Percentiles rank a stretch among this genome's conserved stretches.
Evolutionary conservation across 2,888 invertebrate genomes (phyloP).

Genomic region (Schizaphis graminum): DNA sequence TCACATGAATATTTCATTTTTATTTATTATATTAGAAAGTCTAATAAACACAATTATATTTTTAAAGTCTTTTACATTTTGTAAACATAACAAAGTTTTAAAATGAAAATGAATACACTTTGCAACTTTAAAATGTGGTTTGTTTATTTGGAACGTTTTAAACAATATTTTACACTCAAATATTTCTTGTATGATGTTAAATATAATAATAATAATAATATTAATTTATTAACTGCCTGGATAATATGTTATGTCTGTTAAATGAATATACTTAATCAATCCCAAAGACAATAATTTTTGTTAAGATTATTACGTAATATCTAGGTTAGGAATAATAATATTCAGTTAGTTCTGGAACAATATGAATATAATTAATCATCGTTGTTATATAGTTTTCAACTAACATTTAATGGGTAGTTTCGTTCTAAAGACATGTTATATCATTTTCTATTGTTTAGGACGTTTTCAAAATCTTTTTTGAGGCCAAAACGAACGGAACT

Average conservation of each 20-base stretch:
- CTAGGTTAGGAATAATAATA: not conserved
- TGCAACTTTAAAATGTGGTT: not conserved
- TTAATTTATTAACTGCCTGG: not conserved
- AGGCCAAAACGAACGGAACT: not conserved
- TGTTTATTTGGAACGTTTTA: not conserved
- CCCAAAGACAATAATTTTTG: not conserved
- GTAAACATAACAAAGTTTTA: not conserved
- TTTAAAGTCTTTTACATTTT: not conserved
- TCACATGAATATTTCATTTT: not conserved
- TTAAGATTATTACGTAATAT: not conserved
- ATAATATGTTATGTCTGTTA: not conserved
- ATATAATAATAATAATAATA: not conserved
- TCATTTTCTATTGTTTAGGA: conserved; percentile 8
- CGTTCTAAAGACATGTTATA: conserved; percentile 7
- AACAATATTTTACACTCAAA: not conserved
- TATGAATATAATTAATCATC: conserved; percentile 42
- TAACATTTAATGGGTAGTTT: not conserved
- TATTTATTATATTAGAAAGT: not conserved
- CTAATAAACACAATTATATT: not conserved
- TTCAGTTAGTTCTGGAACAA: not conserved
- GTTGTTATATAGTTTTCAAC: not conserved
- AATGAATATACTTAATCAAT: not conserved
- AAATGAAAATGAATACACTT: not conserved
- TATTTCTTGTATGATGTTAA: not conserved
- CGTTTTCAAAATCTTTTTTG: conserved; percentile 13